phyloP scores from a whole-genome alignment of 2,113 vertebrate genomes.

The Bufo gargarizans region DNA sequence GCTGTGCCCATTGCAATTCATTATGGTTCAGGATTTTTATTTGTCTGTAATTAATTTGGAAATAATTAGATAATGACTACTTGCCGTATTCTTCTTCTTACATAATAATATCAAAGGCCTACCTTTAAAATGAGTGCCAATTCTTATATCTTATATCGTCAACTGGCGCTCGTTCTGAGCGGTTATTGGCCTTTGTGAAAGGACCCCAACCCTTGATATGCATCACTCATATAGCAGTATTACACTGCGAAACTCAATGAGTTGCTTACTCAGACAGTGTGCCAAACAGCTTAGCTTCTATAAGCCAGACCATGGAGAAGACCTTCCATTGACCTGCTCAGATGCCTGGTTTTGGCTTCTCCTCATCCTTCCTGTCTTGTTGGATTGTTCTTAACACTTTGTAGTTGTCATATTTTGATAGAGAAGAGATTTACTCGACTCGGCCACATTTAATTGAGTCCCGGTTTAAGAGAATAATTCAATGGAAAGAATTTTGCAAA shows the following conservation, averaged over 20 bases:
- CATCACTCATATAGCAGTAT: background rate
- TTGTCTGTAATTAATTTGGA: too few species aligned
- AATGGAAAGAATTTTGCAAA: slow-evolving; percentile 47
- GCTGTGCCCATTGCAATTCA: too few species aligned
- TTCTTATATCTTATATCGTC: too few species aligned
- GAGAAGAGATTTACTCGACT: slow-evolving; percentile 11
- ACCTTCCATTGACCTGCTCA: slow-evolving; percentile 22
- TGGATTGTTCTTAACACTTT: slow-evolving; percentile 18
- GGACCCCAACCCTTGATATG: background rate
- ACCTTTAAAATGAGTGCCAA: too few species aligned
- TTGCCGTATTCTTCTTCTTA: too few species aligned
- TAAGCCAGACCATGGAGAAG: background rate
- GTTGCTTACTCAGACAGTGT: background rate
- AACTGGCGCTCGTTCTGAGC: too few species aligned
- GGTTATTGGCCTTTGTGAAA: too few species aligned
- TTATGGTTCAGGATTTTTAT: too few species aligned
- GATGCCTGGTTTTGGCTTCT: slow-evolving; percentile 8
- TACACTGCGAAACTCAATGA: background rate
- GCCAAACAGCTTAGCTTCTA: slow-evolving; percentile 1
- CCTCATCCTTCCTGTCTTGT: slow-evolving; percentile 9
- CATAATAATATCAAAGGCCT: too few species aligned
- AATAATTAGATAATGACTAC: too few species aligned
- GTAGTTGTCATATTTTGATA: slow-evolving; percentile 11
- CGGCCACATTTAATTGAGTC: slow-evolving; percentile 36
- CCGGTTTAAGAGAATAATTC: slow-evolving; percentile 22